Percentiles rank a stretch among this genome's conserved stretches.
Conservation (phyloP, 2,113 vertebrate genomes). For the Pachyramphus minor region DNA sequence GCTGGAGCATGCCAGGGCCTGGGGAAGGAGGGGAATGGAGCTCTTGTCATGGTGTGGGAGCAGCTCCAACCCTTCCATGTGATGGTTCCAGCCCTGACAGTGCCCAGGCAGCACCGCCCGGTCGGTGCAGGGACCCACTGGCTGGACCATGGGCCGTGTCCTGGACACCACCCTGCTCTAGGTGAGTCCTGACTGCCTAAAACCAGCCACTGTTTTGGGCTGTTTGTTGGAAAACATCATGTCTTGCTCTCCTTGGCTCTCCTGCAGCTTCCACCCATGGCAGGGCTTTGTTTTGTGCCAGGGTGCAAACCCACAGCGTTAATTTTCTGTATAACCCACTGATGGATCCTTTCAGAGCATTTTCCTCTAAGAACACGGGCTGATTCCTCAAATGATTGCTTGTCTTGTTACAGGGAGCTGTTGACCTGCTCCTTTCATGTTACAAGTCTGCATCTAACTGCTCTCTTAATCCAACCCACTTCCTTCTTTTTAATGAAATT, state of each 20-base stretch:
- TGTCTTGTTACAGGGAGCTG: constrained; percentile 42
- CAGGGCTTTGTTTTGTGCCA: neutral
- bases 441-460: constrained; percentile 19
- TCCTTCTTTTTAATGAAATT: constrained; percentile 53
- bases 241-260: neutral
- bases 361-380: neutral
- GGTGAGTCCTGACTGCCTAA: rapidly evolving
- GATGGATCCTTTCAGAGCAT: neutral
- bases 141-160: rapidly evolving
- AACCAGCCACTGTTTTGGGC: neutral
- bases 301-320: neutral
- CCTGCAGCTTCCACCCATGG: neutral
- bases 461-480: constrained; percentile 38
- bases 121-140: rapidly evolving
- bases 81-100: neutral
- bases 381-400: constrained; percentile 29
- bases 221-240: neutral
- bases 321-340: neutral
- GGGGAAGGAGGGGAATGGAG: neutral
- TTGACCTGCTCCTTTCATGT: constrained; percentile 58
- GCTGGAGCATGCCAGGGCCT: neutral
- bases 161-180: rapidly evolving
- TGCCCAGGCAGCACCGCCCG: neutral
- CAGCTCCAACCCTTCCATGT: neutral
- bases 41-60: neutral